phyloP scores from a whole-genome alignment of 2,797 vertebrate species.

The Vespertilio murinus region DNA sequence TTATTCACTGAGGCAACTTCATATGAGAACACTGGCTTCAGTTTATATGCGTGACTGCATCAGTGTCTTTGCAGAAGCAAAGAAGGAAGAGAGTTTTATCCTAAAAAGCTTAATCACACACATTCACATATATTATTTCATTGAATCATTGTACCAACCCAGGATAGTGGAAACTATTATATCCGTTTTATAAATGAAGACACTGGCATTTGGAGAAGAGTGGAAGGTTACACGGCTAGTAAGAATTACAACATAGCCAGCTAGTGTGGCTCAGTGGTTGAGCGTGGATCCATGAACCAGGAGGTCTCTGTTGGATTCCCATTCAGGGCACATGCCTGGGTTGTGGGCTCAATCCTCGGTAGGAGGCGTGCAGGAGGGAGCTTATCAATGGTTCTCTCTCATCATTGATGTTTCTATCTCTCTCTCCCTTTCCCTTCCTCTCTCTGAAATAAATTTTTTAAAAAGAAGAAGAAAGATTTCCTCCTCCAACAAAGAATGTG shows the following conservation, averaged over 20 bases:
- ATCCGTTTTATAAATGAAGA: neutral
- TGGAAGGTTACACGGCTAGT: neutral
- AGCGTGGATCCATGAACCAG: too few relatives aligned
- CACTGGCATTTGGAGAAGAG: neutral
- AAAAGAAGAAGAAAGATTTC: slow-evolving; percentile 26
- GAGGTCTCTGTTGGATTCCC: too few relatives aligned
- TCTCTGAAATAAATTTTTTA: too few relatives aligned
- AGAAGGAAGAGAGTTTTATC: neutral
- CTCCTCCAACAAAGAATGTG: slow-evolving; percentile 35
- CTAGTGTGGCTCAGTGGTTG: too few relatives aligned
- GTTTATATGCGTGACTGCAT: neutral
- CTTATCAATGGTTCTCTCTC: too few relatives aligned
- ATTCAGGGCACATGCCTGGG: too few relatives aligned
- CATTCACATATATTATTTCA: neutral
- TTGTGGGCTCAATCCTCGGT: too few relatives aligned
- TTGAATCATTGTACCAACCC: neutral
- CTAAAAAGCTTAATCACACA: neutral
- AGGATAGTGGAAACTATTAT: neutral
- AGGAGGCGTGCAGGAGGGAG: too few relatives aligned
- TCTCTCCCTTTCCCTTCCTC: too few relatives aligned
- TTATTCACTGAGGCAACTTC: neutral
- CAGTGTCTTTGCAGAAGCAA: neutral
- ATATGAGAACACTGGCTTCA: neutral
- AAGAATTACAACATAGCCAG: neutral
- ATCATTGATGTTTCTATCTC: too few relatives aligned